Conservation (phyloP, 2,888 invertebrate genomes). For the Protonemura montana region DNA sequence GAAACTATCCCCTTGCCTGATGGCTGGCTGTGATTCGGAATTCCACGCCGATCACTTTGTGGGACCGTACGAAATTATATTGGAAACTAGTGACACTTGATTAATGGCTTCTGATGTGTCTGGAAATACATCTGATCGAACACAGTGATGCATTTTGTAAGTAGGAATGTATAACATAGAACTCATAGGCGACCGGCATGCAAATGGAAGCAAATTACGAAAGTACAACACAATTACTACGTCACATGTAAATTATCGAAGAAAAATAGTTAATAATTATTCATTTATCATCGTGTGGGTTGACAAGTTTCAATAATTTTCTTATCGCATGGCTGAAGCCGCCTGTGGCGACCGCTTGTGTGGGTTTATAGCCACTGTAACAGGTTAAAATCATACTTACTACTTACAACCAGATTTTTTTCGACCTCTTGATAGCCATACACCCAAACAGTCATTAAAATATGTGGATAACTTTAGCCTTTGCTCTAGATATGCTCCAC, state of each 20-base stretch:
- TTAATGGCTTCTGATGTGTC: background rate
- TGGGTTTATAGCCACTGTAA: background rate
- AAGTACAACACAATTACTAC: conserved; percentile 12
- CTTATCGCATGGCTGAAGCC: background rate
- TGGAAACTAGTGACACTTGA: background rate
- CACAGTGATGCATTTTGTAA: background rate
- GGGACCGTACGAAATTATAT: background rate
- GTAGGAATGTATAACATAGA: background rate
- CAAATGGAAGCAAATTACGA: conserved; percentile 7
- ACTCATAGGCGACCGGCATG: background rate
- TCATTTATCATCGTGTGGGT: background rate
- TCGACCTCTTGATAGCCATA: background rate
- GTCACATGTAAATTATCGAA: background rate
- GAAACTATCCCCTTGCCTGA: conserved; percentile 16
- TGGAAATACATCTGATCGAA: background rate
- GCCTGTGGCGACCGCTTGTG: background rate
- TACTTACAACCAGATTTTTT: background rate
- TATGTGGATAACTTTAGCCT: background rate
- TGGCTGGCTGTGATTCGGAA: background rate
- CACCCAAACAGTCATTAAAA: background rate
- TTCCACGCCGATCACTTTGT: background rate
- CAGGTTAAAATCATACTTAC: conserved; percentile 5
- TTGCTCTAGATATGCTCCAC: background rate
- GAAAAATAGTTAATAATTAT: background rate
- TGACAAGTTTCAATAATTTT: background rate